These are phyloP conservation scores for Miniopterus natalensis DNA, from an alignment of 2,113 vertebrate genomes.

Conservation along the genomic window DNA sequence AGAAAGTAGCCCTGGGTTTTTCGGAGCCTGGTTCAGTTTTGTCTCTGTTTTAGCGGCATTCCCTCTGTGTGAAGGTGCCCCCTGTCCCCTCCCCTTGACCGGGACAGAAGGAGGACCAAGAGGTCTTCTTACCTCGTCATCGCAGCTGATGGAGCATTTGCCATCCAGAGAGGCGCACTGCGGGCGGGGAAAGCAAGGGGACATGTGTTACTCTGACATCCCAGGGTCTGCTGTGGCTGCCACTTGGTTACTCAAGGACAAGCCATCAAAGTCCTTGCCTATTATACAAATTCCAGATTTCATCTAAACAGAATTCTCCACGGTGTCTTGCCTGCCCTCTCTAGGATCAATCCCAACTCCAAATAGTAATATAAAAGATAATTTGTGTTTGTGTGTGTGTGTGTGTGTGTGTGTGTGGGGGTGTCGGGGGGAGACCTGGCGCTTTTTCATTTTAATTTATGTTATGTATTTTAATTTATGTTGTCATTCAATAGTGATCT, in stretches of 20 bases:
- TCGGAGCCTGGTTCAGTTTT: background rate
- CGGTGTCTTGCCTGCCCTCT: background rate
- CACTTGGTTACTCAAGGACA: background rate
- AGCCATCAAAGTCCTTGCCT: background rate
- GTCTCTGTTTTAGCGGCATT: background rate
- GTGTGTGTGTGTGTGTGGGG: too few relatives aligned
- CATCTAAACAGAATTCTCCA: background rate
- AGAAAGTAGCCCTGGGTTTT: background rate
- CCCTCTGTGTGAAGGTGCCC: background rate
- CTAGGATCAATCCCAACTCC: background rate
- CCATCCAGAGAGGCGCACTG: constrained; percentile 97
- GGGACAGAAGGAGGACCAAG: background rate
- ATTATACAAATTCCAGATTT: background rate
- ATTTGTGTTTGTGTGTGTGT: too few relatives aligned
- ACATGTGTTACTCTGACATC: background rate
- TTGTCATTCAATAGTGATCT: constrained; percentile 2
- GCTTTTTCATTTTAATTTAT: constrained; percentile 62
- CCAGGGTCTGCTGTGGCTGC: background rate
- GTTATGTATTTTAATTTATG: constrained; percentile 11
- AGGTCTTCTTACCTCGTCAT: constrained; percentile 93
- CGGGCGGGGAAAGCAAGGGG: background rate
- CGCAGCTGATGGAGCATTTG: constrained; percentile 97
- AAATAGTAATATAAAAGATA: background rate
- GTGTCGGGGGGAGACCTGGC: background rate
- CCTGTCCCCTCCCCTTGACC: background rate